phyloP scores from a whole-genome alignment of 2,797 vertebrate species.

The Sylvilagus floridanus region DNA sequence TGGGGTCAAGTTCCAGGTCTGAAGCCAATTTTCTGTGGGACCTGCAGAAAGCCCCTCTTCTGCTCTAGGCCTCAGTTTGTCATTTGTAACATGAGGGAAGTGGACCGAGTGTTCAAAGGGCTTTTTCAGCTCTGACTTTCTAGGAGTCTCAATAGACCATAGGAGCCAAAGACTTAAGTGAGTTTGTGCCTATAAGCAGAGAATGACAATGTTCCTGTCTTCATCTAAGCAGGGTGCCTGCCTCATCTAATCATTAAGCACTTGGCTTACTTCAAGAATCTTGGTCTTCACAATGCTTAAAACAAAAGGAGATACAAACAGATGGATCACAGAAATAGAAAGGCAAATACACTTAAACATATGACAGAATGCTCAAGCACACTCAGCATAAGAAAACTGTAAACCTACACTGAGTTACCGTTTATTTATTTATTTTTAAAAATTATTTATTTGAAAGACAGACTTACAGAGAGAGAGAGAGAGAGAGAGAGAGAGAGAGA shows the following conservation, averaged over 20 bases:
- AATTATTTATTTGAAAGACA: no score
- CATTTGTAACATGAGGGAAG: not conserved
- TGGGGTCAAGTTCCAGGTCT: not conserved
- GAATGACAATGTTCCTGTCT: not conserved
- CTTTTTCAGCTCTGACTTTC: conserved; percentile 22
- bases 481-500: no score
- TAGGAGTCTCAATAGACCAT: not conserved
- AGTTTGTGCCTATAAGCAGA: not conserved
- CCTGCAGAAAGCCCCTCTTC: not conserved
- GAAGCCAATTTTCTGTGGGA: not conserved
- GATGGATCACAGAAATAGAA: conserved; percentile 10
- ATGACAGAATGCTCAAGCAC: not conserved
- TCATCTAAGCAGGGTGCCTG: not conserved
- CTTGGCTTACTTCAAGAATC: not conserved
- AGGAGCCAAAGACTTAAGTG: not conserved
- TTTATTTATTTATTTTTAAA: not conserved
- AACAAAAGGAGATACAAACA: not conserved
- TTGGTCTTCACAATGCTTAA: not conserved
- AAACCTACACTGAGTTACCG: not conserved
- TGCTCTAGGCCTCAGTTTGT: not conserved
- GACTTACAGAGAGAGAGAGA: no score
- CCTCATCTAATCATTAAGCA: not conserved
- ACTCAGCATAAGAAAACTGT: conserved; percentile 9
- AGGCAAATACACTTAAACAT: not conserved
- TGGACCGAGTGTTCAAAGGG: not conserved